These are phyloP conservation scores for Parapsyche elsis DNA, from an alignment of 1,140 invertebrate genomes.

Conservation along the genomic window DNA sequence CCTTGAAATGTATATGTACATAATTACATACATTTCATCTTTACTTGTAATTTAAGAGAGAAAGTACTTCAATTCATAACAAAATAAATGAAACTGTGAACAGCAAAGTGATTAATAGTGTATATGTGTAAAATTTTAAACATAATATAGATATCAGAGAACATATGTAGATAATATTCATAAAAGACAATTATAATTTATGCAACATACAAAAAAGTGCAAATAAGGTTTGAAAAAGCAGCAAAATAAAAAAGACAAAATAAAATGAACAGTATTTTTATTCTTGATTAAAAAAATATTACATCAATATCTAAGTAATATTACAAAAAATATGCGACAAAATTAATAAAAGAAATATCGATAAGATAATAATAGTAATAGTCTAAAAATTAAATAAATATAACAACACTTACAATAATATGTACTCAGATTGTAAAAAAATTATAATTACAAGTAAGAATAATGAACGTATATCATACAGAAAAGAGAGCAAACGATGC, in stretches of 20 bases:
- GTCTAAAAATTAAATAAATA: slow-evolving; percentile 51
- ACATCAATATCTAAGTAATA: slow-evolving; percentile 53
- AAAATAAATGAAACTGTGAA: neutral
- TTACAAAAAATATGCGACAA: slow-evolving; percentile 58
- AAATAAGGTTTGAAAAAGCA: slow-evolving; percentile 47
- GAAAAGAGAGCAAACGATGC: neutral
- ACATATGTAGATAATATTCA: neutral
- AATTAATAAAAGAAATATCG: slow-evolving; percentile 51
- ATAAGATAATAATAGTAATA: slow-evolving; percentile 34
- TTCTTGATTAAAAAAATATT: slow-evolving; percentile 48
- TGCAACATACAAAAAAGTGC: slow-evolving; percentile 17
- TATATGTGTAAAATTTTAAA: neutral
- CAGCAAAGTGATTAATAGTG: neutral
- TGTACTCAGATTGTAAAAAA: slow-evolving; percentile 3
- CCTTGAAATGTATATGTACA: too few species aligned
- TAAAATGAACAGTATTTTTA: slow-evolving; percentile 54
- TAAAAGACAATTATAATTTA: slow-evolving; percentile 6
- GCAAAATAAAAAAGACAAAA: slow-evolving; percentile 51
- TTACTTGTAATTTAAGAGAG: too few species aligned
- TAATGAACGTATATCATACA: neutral
- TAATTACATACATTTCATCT: too few species aligned
- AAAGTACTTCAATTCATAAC: too few species aligned
- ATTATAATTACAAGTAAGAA: slow-evolving; percentile 1
- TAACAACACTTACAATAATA: slow-evolving; percentile 8
- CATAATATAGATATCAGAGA: neutral